These are phyloP conservation scores for Furcula furcula DNA, from an alignment of 2,888 invertebrate species.

Conservation along the genomic window DNA sequence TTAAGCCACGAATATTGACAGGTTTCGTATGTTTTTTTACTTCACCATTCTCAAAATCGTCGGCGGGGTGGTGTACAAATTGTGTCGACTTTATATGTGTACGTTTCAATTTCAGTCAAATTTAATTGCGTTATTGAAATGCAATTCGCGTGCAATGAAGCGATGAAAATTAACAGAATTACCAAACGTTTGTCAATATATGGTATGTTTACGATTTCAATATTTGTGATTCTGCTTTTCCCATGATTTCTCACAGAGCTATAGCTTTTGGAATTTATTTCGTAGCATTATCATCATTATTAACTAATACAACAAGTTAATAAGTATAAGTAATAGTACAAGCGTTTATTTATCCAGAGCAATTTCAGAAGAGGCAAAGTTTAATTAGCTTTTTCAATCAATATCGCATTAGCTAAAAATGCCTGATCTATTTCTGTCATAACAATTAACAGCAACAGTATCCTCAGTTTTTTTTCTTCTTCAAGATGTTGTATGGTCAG, in stretches of 20 bases:
- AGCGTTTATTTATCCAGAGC: too few relatives aligned
- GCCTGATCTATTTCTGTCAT: too few relatives aligned
- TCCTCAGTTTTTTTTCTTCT: too few relatives aligned
- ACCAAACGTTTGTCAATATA: constrained; percentile 8
- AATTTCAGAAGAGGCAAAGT: too few relatives aligned
- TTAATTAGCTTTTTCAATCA: too few relatives aligned
- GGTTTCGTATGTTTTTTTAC: background rate
- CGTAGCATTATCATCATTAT: too few relatives aligned
- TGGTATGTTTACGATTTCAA: background rate
- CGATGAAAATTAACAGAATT: constrained; percentile 24
- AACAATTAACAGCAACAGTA: too few relatives aligned
- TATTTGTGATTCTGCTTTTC: background rate
- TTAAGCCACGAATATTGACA: background rate
- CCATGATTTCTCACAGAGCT: background rate
- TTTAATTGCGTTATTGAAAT: constrained; percentile 33
- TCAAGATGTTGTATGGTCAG: too few relatives aligned
- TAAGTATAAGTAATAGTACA: too few relatives aligned
- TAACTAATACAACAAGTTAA: too few relatives aligned
- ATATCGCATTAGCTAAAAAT: too few relatives aligned
- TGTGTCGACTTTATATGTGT: constrained; percentile 12
- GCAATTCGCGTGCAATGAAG: constrained; percentile 25
- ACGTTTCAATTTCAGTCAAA: constrained; percentile 19
- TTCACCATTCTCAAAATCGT: background rate
- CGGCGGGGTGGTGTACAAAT: background rate
- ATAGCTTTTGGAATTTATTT: too few relatives aligned